Conservation (phyloP, 1,140 invertebrate species). For the Popillia japonica region DNA sequence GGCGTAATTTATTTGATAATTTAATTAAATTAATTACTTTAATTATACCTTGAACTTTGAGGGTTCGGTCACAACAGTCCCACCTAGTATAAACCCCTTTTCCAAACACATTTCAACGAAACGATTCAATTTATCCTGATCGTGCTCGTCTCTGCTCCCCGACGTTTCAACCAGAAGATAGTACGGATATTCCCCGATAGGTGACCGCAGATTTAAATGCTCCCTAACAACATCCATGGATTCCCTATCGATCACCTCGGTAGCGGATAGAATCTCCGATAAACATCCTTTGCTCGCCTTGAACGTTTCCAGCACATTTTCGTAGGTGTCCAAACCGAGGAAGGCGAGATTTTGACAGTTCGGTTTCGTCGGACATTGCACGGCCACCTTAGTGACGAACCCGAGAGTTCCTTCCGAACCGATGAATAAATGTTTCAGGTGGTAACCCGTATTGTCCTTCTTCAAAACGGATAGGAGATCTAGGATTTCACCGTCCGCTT, state of each 20-base stretch:
- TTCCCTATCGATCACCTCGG: conserved; percentile 86
- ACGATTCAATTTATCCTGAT: conserved; percentile 82
- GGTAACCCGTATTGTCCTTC: conserved; percentile 98
- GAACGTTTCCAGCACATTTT: conserved; percentile 80
- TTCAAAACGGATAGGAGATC: conserved; percentile 86
- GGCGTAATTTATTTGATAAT: background rate
- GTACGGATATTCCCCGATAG: conserved; percentile 75
- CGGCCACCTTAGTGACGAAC: conserved; percentile 90
- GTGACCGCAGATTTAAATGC: conserved; percentile 71
- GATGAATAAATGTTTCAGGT: conserved; percentile 96
- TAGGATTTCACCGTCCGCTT: conserved; percentile 87
- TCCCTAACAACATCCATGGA: conserved; percentile 69
- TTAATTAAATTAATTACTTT: conserved; percentile 22
- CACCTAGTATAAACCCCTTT: conserved; percentile 78
- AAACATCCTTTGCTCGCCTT: conserved; percentile 75
- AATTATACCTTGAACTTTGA: conserved; percentile 71
- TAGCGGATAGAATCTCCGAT: conserved; percentile 91
- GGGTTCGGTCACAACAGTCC: conserved; percentile 81
- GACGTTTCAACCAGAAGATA: conserved; percentile 92
- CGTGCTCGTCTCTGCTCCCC: conserved; percentile 82
- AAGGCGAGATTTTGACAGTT: conserved; percentile 85
- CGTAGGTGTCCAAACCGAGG: conserved; percentile 79
- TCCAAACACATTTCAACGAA: conserved; percentile 82
- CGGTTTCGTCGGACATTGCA: conserved; percentile 87
- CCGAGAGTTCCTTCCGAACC: conserved; percentile 97